Percentiles rank a stretch among this genome's conserved stretches.
Conservation (phyloP, 2,113 vertebrate species). For the Notothenia coriiceps region DNA sequence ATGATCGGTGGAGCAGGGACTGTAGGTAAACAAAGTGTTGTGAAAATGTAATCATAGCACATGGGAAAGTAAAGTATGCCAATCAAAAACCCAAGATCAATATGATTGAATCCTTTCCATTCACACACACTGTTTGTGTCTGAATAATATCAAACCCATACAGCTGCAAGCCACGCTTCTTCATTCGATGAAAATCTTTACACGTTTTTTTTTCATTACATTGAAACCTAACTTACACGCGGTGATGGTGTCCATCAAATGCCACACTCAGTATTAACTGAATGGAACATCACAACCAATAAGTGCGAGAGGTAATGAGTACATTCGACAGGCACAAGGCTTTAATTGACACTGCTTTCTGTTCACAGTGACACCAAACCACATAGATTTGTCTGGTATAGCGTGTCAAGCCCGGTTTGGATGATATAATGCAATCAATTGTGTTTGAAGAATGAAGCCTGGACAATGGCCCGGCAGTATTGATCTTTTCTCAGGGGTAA, state of each 20-base stretch:
- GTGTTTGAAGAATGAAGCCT: slow-evolving; percentile 64
- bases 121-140: background rate
- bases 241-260: background rate
- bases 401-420: slow-evolving; percentile 19
- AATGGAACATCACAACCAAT: slow-evolving; percentile 1
- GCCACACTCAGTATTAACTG: background rate
- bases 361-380: slow-evolving; percentile 22
- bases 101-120: background rate
- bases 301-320: slow-evolving; percentile 6
- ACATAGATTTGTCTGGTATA: slow-evolving; percentile 49
- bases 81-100: background rate
- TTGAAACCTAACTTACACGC: background rate
- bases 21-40: background rate
- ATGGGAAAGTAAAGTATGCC: background rate
- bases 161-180: too few relatives aligned
- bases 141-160: too few relatives aligned
- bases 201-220: background rate
- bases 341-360: slow-evolving; percentile 31
- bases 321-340: slow-evolving; percentile 1
- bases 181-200: background rate
- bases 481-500: slow-evolving; percentile 58
- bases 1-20: background rate
- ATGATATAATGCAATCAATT: slow-evolving; percentile 64
- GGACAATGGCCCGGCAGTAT: slow-evolving; percentile 53
- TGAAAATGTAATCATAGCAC: background rate